Evolutionary conservation across 2,797 vertebrate species (phyloP).

Genomic region (Crenichthys baileyi): DNA sequence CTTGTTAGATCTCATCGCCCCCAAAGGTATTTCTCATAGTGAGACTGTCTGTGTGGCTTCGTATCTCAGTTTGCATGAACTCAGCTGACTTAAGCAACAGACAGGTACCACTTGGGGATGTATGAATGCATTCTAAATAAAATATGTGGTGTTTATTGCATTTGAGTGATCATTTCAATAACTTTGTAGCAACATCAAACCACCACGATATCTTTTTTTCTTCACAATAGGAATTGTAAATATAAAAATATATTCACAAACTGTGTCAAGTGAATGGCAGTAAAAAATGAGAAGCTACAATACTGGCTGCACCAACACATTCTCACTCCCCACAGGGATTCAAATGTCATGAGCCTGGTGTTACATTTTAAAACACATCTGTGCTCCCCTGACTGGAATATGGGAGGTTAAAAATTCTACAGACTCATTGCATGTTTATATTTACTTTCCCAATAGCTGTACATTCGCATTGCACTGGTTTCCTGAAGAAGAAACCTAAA

Average conservation of each 20-base stretch:
- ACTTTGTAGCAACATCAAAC: slow-evolving; percentile 19
- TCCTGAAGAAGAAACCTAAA: not conserved
- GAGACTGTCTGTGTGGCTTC: slow-evolving; percentile 37
- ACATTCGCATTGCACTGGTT: not conserved
- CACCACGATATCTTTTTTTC: not conserved
- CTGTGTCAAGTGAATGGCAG: not conserved
- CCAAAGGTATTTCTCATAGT: slow-evolving; percentile 51
- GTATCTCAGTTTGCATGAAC: slow-evolving; percentile 36
- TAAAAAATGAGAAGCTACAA: not conserved
- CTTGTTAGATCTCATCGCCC: slow-evolving; percentile 66
- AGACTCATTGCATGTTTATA: not conserved
- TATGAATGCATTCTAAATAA: slow-evolving; percentile 30
- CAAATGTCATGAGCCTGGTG: not conserved
- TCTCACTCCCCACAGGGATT: not conserved
- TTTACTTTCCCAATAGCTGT: not conserved
- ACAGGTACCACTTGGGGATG: slow-evolving; percentile 32
- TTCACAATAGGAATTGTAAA: slow-evolving; percentile 6
- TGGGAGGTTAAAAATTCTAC: not conserved
- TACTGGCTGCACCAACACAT: not conserved
- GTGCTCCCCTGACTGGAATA: not conserved
- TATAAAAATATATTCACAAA: not conserved
- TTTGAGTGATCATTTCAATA: slow-evolving; percentile 26
- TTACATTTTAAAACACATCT: slow-evolving; percentile 5
- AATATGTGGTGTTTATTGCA: slow-evolving; percentile 24
- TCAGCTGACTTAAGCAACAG: slow-evolving; percentile 42